Evolutionary conservation across 2,797 vertebrate genomes (phyloP), one percentile per base, ranked within the genome.

Genomic region (Schizopygopsis pylzovi): DNA sequence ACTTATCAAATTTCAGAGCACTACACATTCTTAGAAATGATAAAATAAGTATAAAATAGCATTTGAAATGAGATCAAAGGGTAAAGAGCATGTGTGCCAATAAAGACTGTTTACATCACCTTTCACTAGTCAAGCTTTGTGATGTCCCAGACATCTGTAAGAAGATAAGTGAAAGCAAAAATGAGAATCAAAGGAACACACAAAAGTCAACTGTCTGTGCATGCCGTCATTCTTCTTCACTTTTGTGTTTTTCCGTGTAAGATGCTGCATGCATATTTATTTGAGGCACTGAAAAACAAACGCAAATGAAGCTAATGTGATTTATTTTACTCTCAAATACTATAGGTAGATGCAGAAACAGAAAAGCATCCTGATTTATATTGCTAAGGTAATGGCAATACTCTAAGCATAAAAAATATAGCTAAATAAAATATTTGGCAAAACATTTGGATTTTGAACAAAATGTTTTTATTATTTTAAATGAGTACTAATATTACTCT

Each of bases 41-140:
- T 81, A 78, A 83, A 87, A 87, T 88, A 83, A 81, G 54, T 68
- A 81, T 80, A 83, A 83, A 47, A 63, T 77, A 79, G 22, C 22
- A 8, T 68, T 59, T 71, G 15, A 20, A 79, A 80, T n/a, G 71
- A 54, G 67, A 79, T 47, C 68, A 86, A 86, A 86, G 76, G 47
- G 39, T 85, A 63, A 86, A 73, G 61, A 18, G 33, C 25, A 68
- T 76, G 71, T 76, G 54, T 65, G 54, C 73, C 73, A 85, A 49
- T 72, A 82, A 79, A 86, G 68, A 86, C 22, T 61, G 43, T 54
- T 85, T 65, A 28, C 75, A 45, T 28, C n/a, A 33, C 59, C 28
- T 83, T 75, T 77, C 28, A 63, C 18, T 82, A 11, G 33, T 75
- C 49, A 68, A 52, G 33, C 65, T 67, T 33, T 79, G 68, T 67